Base-by-base conservation (phyloP, 2,888 invertebrate species). In the Deilephila porcellus region DNA sequence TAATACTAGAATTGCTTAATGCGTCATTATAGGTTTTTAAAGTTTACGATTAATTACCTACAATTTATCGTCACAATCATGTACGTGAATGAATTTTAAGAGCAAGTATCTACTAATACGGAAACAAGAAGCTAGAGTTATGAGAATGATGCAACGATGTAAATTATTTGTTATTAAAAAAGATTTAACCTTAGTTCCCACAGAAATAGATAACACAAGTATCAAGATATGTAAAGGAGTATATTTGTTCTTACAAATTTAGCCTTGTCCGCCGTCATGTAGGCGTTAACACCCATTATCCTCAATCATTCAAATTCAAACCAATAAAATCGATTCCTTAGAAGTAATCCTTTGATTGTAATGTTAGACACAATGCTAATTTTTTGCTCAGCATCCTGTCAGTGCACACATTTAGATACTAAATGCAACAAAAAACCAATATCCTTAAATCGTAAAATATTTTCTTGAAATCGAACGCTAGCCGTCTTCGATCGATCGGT, bases 371-470 rank as follows among this genome's bases (percentile, higher is more conserved):
- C 25, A 67, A 63, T 63, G 71, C 59, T 34, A 14, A 59, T 71
- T 59, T 56, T 59, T 34, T 71, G 71, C 59, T 20, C 59, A 20
- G 71, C 59, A 71, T 71, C 56, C 71, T 56, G 71, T 34, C 59
- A 37, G 59, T 34, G 34, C 52, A 67, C 14, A 67, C 45, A 64
- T 64, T 67, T 45, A 45, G 67, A 45, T 52, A 25, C 17, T 67
- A 52, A 52, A 60, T 76, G 67, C 20, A 52, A 53, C 32, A 63
- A 84, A 74, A 82, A 80, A 79, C 75, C 79, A 71, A 85, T 85
- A 85, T 86, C 84, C 83, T 79, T 76, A 75, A 20, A 80, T 82
- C 85, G 80, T 85, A 83, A 85, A 82, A 80, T 79, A 80, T 74
- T 82, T 86, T 86, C 82, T 78, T 72, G 80, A 84, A 86, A 82